Percentiles rank a stretch among this genome's conserved stretches.
Conservation (phyloP, 2,797 vertebrate species). For the Fratercula arctica region DNA sequence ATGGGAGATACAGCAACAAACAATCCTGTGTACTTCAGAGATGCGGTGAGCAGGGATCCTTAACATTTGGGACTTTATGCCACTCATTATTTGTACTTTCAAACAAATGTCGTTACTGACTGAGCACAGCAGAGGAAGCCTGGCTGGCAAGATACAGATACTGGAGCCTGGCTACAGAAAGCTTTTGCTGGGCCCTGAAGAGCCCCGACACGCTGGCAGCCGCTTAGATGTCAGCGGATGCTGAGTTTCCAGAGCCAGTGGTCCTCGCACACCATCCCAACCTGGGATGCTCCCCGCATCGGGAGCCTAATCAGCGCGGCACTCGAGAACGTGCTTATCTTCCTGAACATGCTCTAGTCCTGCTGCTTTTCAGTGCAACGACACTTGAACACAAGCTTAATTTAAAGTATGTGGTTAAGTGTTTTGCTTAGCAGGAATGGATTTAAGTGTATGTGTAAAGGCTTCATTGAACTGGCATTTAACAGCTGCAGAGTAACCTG, state of each 20-base stretch:
- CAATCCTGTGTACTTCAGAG: fast-evolving
- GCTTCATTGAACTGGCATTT: constrained; percentile 6
- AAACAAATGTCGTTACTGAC: fast-evolving
- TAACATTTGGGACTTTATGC: not conserved
- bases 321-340: not conserved
- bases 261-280: not conserved
- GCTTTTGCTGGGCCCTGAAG: not conserved
- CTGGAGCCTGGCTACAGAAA: not conserved
- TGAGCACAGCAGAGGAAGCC: not conserved
- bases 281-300: not conserved
- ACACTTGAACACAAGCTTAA: not conserved
- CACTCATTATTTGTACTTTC: fast-evolving
- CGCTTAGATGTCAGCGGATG: fast-evolving
- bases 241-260: not conserved
- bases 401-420: not conserved
- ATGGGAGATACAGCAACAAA: fast-evolving
- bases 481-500: not conserved
- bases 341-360: not conserved
- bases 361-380: not conserved
- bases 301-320: not conserved
- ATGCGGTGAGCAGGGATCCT: not conserved
- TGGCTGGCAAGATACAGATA: not conserved
- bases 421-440: not conserved
- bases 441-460: constrained; percentile 6
- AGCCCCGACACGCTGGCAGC: fast-evolving